These are phyloP conservation scores for Linepithema humile DNA, from an alignment of 1,140 invertebrate genomes.

Conservation along the genomic window DNA sequence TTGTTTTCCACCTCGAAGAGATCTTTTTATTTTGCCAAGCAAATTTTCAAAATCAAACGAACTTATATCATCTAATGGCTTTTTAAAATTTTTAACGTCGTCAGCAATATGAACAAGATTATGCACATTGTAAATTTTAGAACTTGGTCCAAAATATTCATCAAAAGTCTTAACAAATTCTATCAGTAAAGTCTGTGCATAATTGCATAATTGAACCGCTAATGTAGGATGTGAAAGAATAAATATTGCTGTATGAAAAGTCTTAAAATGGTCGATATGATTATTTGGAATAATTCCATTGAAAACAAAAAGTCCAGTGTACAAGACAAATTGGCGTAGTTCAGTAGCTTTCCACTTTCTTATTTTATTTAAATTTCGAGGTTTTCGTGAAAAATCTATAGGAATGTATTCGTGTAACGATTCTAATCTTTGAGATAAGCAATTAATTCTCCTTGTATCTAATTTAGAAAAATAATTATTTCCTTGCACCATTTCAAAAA, in stretches of 20 bases:
- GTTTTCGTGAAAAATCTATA: slow-evolving; percentile 9
- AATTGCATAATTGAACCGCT: slow-evolving; percentile 3
- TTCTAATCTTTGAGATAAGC: background rate
- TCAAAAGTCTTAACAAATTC: background rate
- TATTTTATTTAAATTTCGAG: background rate
- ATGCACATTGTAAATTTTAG: background rate
- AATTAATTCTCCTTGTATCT: background rate
- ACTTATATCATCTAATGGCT: background rate
- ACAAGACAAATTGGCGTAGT: background rate
- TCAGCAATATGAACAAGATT: background rate
- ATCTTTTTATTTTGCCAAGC: slow-evolving; percentile 15
- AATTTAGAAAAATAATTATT: slow-evolving; percentile 28
- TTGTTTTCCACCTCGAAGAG: background rate
- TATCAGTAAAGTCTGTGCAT: background rate
- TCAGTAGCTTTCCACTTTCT: slow-evolving; percentile 22
- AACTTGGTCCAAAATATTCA: background rate
- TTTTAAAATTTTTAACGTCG: background rate
- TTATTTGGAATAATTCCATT: slow-evolving; percentile 2
- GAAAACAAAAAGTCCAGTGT: background rate
- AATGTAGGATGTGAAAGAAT: background rate
- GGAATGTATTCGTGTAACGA: background rate
- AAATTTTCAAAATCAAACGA: slow-evolving; percentile 15
- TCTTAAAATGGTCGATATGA: background rate
- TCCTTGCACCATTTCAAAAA: background rate
- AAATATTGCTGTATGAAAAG: background rate